A percentile compares a stretch with the other conserved stretches of the same genome.
phyloP scores from a whole-genome alignment of 2,113 vertebrate genomes.

The Brachyistius frenatus region DNA sequence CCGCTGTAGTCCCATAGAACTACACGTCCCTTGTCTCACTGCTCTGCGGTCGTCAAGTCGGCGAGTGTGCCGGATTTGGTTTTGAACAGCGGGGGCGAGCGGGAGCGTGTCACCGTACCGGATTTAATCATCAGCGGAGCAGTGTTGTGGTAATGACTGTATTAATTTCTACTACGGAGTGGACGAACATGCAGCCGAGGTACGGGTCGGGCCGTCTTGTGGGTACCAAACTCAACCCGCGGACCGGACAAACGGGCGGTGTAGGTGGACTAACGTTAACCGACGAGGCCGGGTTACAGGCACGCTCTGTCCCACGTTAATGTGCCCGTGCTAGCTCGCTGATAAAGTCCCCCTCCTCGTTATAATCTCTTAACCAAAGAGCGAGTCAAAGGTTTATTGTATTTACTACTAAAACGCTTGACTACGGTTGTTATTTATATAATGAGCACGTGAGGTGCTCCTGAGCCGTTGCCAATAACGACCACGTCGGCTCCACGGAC shows the following conservation, averaged over 20 bases:
- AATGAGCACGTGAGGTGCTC: too few species aligned
- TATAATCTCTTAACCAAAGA: neutral
- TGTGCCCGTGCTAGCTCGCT: neutral
- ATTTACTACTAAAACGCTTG: neutral
- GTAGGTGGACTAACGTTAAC: neutral
- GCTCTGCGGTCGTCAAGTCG: slow-evolving; percentile 10
- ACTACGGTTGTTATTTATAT: too few species aligned
- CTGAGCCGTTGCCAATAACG: neutral
- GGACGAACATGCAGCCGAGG: neutral
- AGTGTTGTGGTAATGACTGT: slow-evolving; percentile 41
- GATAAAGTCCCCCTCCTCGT: neutral
- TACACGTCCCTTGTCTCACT: slow-evolving; percentile 70
- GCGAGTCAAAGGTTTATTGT: neutral
- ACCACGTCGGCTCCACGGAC: neutral
- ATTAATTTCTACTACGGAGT: neutral
- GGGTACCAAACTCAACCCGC: neutral
- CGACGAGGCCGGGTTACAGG: slow-evolving; percentile 25
- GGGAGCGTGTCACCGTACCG: slow-evolving; percentile 62
- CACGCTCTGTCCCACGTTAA: slow-evolving; percentile 25
- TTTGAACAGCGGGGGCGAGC: slow-evolving; percentile 79
- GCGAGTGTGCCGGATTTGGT: slow-evolving; percentile 9
- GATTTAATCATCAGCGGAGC: slow-evolving; percentile 3
- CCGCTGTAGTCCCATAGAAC: slow-evolving; percentile 54
- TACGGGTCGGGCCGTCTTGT: neutral
- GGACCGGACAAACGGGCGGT: neutral